Evolutionary conservation across 2,113 vertebrate species (phyloP), one percentile per base, ranked within the genome.

Genomic region (Festucalex cinctus): DNA sequence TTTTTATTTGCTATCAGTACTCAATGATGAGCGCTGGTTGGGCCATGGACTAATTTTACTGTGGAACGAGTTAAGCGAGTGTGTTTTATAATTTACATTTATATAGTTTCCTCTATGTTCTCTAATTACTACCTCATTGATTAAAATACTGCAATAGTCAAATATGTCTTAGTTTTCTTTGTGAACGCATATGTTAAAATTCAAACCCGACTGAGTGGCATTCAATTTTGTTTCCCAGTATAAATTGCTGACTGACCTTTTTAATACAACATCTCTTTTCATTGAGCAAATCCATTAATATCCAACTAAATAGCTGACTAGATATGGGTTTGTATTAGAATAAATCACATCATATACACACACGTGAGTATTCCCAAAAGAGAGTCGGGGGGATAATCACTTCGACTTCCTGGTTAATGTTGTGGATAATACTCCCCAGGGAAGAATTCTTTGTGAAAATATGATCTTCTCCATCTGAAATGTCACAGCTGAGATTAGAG

Each of bases 371-470:
- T 86, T 87, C 88, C 83, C 83, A 35, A 82, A 84, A 77, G 90
- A 89, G 77, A 87, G 72, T 69, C 75, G 78, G 75, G 39, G 48
- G 58, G 76, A 82, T 86, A 87, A 83, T 88, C 83, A 88, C 81
- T 79, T 69, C 81, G 86, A 88, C 78, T 86, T 58, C 67, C 80
- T 90, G 90, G 85, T 88, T 92, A 92, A 92, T 92, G 90, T 92
- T 87, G 72, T 92, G 90, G 73, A 91, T 89, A 87, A 87, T 85
- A 83, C 82, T 88, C 87, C 77, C 80, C 14, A 28, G 81, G 83
- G 88, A 85, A 82, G 82, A 84, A 82, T 83, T 87, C 82, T 87
- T 82, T 89, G 88, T 90, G 87, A 91, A 91, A 91, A 91, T 90
- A 88, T 77, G 78, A 85, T 78, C 78, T 85, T 87, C 81, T 75